These are phyloP conservation scores for Pimpla rufipes DNA, from an alignment of 2,888 invertebrate genomes.

Conservation along the genomic window DNA sequence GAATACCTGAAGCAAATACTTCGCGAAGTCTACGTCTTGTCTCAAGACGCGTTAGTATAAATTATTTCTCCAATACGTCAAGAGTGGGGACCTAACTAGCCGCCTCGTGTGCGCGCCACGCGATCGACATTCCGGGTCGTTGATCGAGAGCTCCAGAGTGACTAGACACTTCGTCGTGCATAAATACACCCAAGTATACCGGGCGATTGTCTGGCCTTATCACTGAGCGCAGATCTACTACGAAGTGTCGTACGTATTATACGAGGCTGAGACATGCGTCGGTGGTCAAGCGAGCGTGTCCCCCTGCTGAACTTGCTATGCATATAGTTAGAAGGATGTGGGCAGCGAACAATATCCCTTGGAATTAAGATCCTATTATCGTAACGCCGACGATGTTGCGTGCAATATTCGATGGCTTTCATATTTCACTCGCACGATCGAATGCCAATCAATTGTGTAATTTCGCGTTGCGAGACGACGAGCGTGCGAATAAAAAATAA, in stretches of 20 bases:
- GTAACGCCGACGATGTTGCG: background rate
- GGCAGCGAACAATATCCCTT: conserved; percentile 1
- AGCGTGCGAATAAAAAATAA: background rate
- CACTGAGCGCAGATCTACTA: background rate
- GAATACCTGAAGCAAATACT: conserved; percentile 30
- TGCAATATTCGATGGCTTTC: conserved; percentile 18
- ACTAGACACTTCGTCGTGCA: conserved; percentile 29
- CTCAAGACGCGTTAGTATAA: conserved; percentile 22
- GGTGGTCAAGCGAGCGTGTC: conserved; percentile 46
- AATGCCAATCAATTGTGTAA: conserved; percentile 8
- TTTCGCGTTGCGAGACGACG: background rate
- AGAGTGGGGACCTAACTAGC: background rate
- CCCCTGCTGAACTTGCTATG: background rate
- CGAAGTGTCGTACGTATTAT: conserved; percentile 12
- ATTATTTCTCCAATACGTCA: conserved; percentile 32
- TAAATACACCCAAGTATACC: background rate
- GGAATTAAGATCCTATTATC: conserved; percentile 23
- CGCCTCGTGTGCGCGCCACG: conserved; percentile 7
- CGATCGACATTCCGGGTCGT: conserved; percentile 45
- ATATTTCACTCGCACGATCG: conserved; percentile 11
- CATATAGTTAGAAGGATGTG: background rate
- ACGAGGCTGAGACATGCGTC: conserved; percentile 33
- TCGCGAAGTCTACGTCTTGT: conserved; percentile 39
- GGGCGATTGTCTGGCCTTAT: conserved; percentile 22
- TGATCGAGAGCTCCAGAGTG: conserved; percentile 37